phyloP scores from a whole-genome alignment of 2,888 invertebrate genomes.

The Cheilosia impressa region DNA sequence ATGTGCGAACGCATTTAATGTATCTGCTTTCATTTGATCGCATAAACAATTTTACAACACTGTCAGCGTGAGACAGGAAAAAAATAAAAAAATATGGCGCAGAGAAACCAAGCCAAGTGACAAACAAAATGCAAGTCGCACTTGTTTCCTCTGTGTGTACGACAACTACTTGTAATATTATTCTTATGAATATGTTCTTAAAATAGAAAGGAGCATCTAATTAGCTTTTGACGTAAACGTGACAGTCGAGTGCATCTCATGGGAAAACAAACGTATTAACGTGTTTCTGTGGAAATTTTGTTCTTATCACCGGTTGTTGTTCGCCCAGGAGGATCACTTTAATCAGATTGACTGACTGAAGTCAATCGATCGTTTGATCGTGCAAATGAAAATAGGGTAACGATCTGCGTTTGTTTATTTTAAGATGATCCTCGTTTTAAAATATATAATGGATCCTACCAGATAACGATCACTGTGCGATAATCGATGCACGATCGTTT shows the following conservation, averaged over 20 bases:
- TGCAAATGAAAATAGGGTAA: too few species aligned
- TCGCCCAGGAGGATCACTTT: not conserved
- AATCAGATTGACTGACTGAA: not conserved
- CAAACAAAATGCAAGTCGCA: slow-evolving; percentile 8
- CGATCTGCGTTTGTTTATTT: too few species aligned
- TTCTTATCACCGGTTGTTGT: not conserved
- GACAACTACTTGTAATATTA: not conserved
- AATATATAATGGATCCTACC: too few species aligned
- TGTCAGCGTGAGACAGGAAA: not conserved
- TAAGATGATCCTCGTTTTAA: too few species aligned
- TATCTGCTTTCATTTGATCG: slow-evolving; percentile 14
- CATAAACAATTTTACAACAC: slow-evolving; percentile 5
- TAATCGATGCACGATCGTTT: too few species aligned
- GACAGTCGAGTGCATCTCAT: slow-evolving; percentile 34
- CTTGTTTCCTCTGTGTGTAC: slow-evolving; percentile 22
- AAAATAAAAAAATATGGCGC: not conserved
- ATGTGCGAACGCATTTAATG: slow-evolving; percentile 34
- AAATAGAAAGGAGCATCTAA: slow-evolving; percentile 52
- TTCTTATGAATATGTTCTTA: slow-evolving; percentile 33
- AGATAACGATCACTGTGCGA: too few species aligned
- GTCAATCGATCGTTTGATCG: too few species aligned
- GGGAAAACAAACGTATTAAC: slow-evolving; percentile 19
- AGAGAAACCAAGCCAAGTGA: not conserved
- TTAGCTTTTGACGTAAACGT: slow-evolving; percentile 55
- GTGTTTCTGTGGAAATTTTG: not conserved